Evolutionary conservation across 1,140 invertebrate species (phyloP), one percentile per base, ranked within the genome.

Genomic region (Panulirus ornatus): DNA sequence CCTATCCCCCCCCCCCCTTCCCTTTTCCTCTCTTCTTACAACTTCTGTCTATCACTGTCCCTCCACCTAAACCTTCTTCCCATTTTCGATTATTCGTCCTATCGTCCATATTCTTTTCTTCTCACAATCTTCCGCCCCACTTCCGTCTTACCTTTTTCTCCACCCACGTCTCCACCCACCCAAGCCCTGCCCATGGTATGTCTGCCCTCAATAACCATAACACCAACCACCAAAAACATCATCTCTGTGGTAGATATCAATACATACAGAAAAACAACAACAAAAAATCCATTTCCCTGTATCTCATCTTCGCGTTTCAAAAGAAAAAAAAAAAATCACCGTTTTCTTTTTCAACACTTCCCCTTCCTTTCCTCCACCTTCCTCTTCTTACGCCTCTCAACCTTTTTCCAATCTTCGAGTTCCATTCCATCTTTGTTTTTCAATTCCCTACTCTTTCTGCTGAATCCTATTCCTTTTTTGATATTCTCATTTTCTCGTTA

Each of bases 401-500:
- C 63, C 30, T 34, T 66, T 3, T 8, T 66, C 22, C 22, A 27
- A 27, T 8, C 30, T 34, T 66, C 76, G 11, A 11, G 40, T 79
- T 42, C 40, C 73, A 34, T 58, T 66, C 22, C 22, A 66, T 66
- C 63, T 5, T 66, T 81, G 40, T 47, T 11, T 51, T 34, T 81
- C 78, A 47, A 38, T 51, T 34, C 51, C 75, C 51, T 34, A 27
- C 78, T 81, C 78, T 81, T 44, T 51, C 47, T 30, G 40, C 51
- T 27, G n/a, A 11, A 47, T 34, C 22, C 54, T 14, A 16, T 42
- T 36, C 70, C 22, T 22, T 58, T 22, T n/a, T n/a, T n/a, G n/a
- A n/a, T n/a, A n/a, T n/a, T n/a, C n/a, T n/a, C n/a, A n/a, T n/a
- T n/a, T n/a, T n/a, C n/a, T n/a, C n/a, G n/a, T n/a, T n/a, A n/a